Conservation (phyloP, 2,888 invertebrate species). For the Trachelus troglodyta region DNA sequence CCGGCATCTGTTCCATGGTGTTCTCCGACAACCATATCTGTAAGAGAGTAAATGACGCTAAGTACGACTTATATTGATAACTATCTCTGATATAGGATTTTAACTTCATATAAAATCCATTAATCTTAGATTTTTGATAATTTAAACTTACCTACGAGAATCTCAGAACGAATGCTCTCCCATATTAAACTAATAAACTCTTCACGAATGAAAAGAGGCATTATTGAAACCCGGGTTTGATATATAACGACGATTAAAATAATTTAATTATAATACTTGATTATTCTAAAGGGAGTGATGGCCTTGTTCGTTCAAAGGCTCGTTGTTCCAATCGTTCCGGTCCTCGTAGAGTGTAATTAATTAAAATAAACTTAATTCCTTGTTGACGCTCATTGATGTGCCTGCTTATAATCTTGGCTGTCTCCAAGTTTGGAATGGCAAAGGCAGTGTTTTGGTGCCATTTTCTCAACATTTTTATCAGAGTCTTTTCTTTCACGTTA, state of each 20-base stretch:
- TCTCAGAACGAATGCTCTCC: constrained; percentile 14
- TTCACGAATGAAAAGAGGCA: background rate
- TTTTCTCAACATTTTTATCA: constrained; percentile 33
- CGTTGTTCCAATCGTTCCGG: constrained; percentile 28
- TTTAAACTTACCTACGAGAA: constrained; percentile 28
- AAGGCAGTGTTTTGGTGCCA: constrained; percentile 77
- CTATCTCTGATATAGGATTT: background rate
- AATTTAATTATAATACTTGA: background rate
- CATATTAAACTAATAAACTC: background rate
- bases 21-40: constrained; percentile 84
- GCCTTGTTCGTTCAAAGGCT: constrained; percentile 60
- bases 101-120: background rate
- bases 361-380: constrained; percentile 28
- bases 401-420: constrained; percentile 72
- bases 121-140: background rate
- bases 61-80: background rate
- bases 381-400: constrained; percentile 59
- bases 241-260: background rate
- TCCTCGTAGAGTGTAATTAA: constrained; percentile 16
- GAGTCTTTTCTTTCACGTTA: constrained; percentile 14
- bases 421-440: constrained; percentile 80
- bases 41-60: constrained; percentile 53
- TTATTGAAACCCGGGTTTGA: background rate
- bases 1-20: constrained; percentile 83
- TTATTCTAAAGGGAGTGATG: constrained; percentile 23